Evolutionary conservation across 2,888 invertebrate genomes (phyloP).

Genomic region (Latrodectus elegans): DNA sequence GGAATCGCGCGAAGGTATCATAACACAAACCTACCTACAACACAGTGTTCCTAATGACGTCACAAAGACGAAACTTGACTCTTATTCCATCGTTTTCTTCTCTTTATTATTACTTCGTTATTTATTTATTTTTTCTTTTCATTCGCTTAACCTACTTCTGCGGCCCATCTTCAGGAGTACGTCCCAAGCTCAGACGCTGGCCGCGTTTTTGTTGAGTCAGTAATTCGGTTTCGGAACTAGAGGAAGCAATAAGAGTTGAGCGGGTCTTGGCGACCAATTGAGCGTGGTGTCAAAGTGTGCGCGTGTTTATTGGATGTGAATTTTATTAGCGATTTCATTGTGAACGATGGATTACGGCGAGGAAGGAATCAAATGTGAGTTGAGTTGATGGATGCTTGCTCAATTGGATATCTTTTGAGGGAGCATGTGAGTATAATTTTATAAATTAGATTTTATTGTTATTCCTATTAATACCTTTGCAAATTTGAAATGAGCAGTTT

Average conservation of each 20-base stretch:
- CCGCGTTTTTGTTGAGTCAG: conserved; percentile 37
- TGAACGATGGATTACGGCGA: conserved; percentile 49
- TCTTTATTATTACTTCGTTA: too few relatives aligned
- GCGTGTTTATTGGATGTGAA: neutral
- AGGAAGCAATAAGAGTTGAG: neutral
- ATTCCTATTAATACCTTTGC: too few relatives aligned
- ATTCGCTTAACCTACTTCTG: conserved; percentile 47
- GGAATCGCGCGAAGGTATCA: neutral
- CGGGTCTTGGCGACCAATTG: neutral
- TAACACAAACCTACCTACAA: too few relatives aligned
- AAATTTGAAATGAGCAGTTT: too few relatives aligned
- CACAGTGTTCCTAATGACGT: conserved; percentile 25
- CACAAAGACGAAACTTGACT: conserved; percentile 31
- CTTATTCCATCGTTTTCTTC: neutral
- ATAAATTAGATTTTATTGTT: neutral
- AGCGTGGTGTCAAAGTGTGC: neutral
- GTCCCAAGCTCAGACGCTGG: conserved; percentile 9
- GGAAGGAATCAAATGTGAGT: neutral
- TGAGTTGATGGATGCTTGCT: conserved; percentile 47
- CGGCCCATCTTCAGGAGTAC: neutral
- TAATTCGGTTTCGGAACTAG: conserved; percentile 11
- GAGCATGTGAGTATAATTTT: conserved; percentile 55
- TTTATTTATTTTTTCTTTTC: conserved; percentile 2
- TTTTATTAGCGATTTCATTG: neutral
- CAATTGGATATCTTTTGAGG: conserved; percentile 51